phyloP scores from a whole-genome alignment of 23 tunicate genomes.

The Trididemnum clinides region DNA sequence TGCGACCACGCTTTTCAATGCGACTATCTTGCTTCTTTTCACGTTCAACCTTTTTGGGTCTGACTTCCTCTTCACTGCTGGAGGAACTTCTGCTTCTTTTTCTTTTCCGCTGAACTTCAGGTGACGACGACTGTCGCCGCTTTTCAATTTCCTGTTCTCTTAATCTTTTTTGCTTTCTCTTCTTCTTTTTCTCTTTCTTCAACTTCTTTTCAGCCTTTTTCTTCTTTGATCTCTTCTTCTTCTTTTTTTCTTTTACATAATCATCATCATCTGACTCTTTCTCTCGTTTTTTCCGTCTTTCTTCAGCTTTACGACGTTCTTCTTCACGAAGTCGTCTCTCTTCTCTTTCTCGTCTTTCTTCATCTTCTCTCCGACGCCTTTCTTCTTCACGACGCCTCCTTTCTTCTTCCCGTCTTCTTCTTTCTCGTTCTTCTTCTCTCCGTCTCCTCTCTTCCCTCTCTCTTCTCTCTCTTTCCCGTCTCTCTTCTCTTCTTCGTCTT shows the following conservation, averaged over 20 bases:
- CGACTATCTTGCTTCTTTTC: not conserved
- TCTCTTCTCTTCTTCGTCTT: not conserved
- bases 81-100: not conserved
- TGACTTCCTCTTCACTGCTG: slow-evolving; percentile 2
- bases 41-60: not conserved
- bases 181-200: slow-evolving; percentile 34
- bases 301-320: slow-evolving; percentile 29
- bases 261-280: not conserved
- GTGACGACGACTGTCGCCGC: not conserved
- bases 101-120: not conserved
- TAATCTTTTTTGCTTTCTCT: slow-evolving; percentile 8
- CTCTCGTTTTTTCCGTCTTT: not conserved
- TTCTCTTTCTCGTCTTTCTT: not conserved
- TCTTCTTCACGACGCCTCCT: slow-evolving; percentile 25
- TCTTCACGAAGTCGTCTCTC: not conserved
- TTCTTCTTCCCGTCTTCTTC: not conserved
- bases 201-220: not conserved
- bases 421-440: not conserved
- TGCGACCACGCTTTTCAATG: not conserved
- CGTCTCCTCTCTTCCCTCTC: slow-evolving; percentile 12
- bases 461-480: slow-evolving; percentile 8
- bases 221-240: slow-evolving; percentile 39
- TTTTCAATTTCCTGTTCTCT: not conserved
- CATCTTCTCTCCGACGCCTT: slow-evolving; percentile 8
- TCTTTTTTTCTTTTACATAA: not conserved